These are phyloP conservation scores for Microvelia longipes DNA, from an alignment of 1,140 invertebrate species.

Conservation along the genomic window DNA sequence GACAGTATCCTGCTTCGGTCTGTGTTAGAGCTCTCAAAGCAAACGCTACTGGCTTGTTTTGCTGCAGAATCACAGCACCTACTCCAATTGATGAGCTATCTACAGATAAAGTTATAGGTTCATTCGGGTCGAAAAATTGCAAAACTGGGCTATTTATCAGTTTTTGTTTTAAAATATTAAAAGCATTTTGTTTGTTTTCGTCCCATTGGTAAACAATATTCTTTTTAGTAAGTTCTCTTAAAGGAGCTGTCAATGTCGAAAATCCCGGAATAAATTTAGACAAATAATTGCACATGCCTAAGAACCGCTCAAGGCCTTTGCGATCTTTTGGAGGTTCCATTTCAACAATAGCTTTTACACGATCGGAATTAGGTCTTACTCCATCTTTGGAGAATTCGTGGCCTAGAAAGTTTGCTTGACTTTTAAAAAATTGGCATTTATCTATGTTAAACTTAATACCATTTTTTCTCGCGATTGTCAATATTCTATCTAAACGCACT, in stretches of 20 bases:
- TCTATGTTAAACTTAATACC: background rate
- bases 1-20: background rate
- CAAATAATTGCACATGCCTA: background rate
- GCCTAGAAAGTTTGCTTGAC: background rate
- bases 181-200: background rate
- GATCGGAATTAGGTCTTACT: background rate
- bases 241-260: background rate
- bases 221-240: background rate
- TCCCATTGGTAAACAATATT: background rate
- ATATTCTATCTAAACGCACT: background rate
- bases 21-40: background rate
- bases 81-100: background rate
- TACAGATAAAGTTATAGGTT: background rate
- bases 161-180: background rate
- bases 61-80: background rate
- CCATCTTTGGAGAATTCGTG: background rate
- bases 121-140: background rate
- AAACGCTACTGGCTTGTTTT: background rate
- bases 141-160: background rate
- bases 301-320: background rate
- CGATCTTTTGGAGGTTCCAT: background rate
- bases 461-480: background rate
- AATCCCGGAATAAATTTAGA: background rate
- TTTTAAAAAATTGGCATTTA: background rate
- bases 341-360: background rate